phyloP scores from a whole-genome alignment of 2,113 vertebrate genomes.

The Lasiurus cinereus region DNA sequence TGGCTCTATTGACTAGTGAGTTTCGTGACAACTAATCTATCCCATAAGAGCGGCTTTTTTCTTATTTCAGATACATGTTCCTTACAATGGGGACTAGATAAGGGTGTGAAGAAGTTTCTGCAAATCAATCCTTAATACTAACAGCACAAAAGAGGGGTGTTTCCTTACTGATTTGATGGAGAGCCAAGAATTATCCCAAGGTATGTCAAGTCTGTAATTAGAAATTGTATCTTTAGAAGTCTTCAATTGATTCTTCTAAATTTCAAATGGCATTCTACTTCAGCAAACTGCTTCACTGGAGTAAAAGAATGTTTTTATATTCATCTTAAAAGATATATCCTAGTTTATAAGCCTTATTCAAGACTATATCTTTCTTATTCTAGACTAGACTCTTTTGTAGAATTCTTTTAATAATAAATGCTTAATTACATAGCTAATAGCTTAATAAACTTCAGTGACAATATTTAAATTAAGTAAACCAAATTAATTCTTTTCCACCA shows the following conservation, averaged over 20 bases:
- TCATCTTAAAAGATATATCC: not conserved
- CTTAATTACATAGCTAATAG: not conserved
- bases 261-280: conserved; percentile 36
- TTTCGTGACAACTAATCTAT: not conserved
- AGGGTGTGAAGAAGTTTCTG: not conserved
- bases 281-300: not conserved
- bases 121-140: not conserved
- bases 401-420: conserved; percentile 32
- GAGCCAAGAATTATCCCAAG: conserved; percentile 47
- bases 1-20: too few relatives aligned
- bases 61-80: conserved; percentile 8
- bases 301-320: not conserved
- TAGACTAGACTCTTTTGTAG: not conserved
- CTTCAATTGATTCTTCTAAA: conserved; percentile 1
- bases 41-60: not conserved
- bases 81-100: not conserved
- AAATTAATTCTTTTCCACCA: not conserved
- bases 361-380: not conserved
- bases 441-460: conserved; percentile 27
- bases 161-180: conserved; percentile 37
- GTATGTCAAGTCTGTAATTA: conserved; percentile 52
- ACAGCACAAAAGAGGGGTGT: not conserved
- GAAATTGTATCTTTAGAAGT: conserved; percentile 66
- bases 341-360: not conserved
- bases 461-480: conserved; percentile 47